phyloP scores from a whole-genome alignment of 1,140 invertebrate species.

The Saxidomus purpurata region DNA sequence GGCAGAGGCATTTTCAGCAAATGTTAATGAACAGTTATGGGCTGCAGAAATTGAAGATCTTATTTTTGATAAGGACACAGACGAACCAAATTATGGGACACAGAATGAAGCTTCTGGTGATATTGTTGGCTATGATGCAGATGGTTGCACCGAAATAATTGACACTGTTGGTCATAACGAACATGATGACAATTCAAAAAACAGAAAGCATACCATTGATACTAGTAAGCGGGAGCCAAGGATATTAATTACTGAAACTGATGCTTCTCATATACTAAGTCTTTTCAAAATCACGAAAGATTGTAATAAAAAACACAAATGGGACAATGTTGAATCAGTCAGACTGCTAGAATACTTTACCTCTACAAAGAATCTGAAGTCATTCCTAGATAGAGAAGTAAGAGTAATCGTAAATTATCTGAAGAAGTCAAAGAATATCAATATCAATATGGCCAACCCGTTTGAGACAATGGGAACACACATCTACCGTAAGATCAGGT shows the following conservation, averaged over 20 bases:
- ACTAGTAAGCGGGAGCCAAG: background rate
- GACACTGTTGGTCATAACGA: background rate
- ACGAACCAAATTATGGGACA: background rate
- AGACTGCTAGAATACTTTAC: background rate
- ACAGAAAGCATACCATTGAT: background rate
- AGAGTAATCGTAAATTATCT: constrained; percentile 1
- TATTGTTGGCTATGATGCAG: background rate
- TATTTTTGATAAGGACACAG: background rate
- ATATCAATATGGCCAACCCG: background rate
- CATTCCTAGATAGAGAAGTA: constrained; percentile 10
- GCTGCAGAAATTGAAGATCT: background rate
- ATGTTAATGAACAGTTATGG: constrained; percentile 5
- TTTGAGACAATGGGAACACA: background rate
- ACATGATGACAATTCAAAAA: no score
- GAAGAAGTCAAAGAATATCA: constrained; percentile 1
- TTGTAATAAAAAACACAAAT: constrained; percentile 24
- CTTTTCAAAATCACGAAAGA: background rate
- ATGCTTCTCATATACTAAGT: background rate
- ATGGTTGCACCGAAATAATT: background rate
- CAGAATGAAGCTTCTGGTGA: background rate
- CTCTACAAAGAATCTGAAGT: background rate
- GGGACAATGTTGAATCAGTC: background rate
- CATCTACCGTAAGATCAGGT: background rate
- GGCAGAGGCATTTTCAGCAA: background rate
- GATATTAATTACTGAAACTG: background rate